These are phyloP conservation scores for Epinephelus cyanopodus DNA, from an alignment of 2,113 vertebrate genomes.

Conservation along the genomic window DNA sequence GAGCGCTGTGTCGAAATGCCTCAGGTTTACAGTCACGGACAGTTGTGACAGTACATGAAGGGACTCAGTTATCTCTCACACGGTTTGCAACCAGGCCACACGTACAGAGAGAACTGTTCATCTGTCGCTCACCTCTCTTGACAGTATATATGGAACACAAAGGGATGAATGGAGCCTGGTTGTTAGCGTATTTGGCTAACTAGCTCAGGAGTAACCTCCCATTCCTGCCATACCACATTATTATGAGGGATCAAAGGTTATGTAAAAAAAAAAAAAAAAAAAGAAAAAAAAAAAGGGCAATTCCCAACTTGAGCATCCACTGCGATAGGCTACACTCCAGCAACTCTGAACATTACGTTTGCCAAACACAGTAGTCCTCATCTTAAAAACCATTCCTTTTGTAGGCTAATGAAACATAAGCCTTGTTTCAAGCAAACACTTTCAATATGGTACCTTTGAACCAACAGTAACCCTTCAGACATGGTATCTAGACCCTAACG, in stretches of 20 bases:
- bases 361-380: background rate
- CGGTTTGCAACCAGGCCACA: no score
- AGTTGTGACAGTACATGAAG: background rate
- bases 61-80: background rate
- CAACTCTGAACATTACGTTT: no score
- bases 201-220: background rate
- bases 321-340: no score
- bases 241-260: background rate
- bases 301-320: no score
- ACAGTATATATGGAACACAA: background rate
- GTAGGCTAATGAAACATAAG: no score
- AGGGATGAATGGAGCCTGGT: background rate
- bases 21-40: background rate
- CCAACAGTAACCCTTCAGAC: no score
- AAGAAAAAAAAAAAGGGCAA: no score
- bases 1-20: conserved; percentile 28
- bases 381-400: no score
- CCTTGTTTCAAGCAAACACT: no score
- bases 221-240: background rate
- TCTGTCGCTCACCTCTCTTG: background rate
- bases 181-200: background rate
- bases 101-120: background rate
- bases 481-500: no score
- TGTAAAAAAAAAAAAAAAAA: no score
- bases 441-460: no score